Conservation (phyloP, 1,140 invertebrate species). For the Caenorhabditis elegans region WBcel235 BX284606.5:3954001-3954500, state of each 20-base stretch:
- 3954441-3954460: neutral
- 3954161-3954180: neutral
- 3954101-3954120: neutral
- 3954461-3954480: constrained; percentile 22
- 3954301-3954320: neutral
- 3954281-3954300: neutral
- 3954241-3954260: neutral
- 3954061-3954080: neutral
- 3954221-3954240: neutral
- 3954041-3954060: constrained; percentile 26
- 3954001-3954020: too few relatives aligned
- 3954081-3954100: neutral
- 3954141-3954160: constrained; percentile 26
- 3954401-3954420: constrained; percentile 27
- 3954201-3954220: neutral
- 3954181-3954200: neutral
- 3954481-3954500: constrained; percentile 24
- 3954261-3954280: neutral
- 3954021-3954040: too few relatives aligned
- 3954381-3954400: too few relatives aligned
- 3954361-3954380: too few relatives aligned
- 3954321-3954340: constrained; percentile 11
- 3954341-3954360: neutral
- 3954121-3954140: neutral
- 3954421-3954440: neutral